Percentiles rank a stretch among this genome's conserved stretches.
These are phyloP conservation scores for Rhabdomys pumilio DNA, from an alignment of 2,797 vertebrate species.

Conservation along the genomic window DNA sequence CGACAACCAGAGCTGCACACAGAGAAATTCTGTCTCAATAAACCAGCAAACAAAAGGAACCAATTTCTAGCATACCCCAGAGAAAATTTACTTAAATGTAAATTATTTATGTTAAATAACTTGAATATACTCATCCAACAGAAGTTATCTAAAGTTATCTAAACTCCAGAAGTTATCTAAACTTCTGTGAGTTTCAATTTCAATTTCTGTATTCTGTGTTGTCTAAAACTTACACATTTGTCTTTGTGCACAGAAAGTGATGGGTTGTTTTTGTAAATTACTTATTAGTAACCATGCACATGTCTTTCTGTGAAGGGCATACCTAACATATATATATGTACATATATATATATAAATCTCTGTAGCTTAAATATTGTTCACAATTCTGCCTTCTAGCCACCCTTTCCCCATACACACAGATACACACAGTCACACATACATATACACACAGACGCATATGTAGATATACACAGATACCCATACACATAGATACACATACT, in stretches of 20 bases:
- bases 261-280: slow-evolving; percentile 29
- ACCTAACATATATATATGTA: background rate
- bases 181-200: background rate
- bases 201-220: background rate
- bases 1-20: background rate
- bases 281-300: slow-evolving; percentile 9
- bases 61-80: background rate
- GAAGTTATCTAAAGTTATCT: slow-evolving; percentile 13
- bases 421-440: background rate
- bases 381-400: background rate
- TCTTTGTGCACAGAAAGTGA: background rate
- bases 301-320: background rate
- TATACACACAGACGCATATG: background rate
- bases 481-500: background rate
- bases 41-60: background rate
- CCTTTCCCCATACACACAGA: background rate
- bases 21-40: background rate
- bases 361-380: slow-evolving; percentile 38
- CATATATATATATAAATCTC: too few species aligned
- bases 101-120: slow-evolving; percentile 55
- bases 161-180: background rate
- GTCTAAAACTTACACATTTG: background rate
- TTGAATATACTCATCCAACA: slow-evolving; percentile 46
- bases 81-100: slow-evolving; percentile 54
- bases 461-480: background rate